These are phyloP conservation scores for Pelecanus crispus DNA, from an alignment of 2,113 vertebrate genomes.

Conservation along the genomic window DNA sequence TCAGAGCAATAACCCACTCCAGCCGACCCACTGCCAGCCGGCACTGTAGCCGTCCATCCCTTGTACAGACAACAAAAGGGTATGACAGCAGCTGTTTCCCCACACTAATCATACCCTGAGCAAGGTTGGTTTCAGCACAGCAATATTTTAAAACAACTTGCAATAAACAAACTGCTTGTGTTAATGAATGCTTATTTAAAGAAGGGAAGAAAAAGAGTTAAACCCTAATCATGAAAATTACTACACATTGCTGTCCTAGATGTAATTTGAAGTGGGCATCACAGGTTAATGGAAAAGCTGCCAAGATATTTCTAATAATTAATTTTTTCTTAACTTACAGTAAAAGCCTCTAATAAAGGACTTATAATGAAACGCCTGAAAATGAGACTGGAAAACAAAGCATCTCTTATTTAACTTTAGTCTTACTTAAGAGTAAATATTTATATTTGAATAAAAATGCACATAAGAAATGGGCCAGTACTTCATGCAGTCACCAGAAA, in stretches of 20 bases:
- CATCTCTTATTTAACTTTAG: neutral
- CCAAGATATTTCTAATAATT: neutral
- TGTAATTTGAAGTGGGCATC: neutral
- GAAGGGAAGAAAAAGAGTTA: neutral
- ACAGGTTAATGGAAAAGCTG: conserved; percentile 5
- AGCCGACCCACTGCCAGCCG: neutral
- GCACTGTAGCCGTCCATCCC: neutral
- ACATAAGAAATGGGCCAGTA: neutral
- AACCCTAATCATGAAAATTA: neutral
- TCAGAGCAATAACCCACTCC: neutral
- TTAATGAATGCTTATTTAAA: neutral
- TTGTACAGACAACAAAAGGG: neutral
- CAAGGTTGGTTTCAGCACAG: neutral
- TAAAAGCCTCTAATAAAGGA: neutral
- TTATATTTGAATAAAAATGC: neutral
- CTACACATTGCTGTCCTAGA: neutral
- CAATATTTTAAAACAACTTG: neutral
- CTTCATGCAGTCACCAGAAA: neutral
- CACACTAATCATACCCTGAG: neutral
- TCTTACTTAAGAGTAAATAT: neutral
- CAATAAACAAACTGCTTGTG: neutral
- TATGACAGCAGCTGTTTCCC: neutral
- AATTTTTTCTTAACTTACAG: neutral
- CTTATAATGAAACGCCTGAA: neutral
- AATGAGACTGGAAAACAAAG: neutral